Conservation (phyloP, 2,113 vertebrate genomes). For the Antigone vipio region DNA sequence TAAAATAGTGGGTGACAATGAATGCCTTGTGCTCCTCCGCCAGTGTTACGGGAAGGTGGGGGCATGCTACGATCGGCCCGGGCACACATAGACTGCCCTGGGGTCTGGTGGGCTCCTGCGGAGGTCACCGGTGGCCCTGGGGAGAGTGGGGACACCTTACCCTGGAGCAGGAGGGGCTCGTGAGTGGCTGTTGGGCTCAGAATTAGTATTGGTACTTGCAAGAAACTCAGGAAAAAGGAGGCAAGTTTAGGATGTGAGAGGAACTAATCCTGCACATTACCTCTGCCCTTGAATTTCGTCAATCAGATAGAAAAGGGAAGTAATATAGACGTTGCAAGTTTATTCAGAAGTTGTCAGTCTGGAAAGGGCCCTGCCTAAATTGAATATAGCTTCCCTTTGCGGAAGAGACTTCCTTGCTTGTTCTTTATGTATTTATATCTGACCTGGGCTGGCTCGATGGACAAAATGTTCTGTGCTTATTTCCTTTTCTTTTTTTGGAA, state of each 20-base stretch:
- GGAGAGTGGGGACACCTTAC: background rate
- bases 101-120: background rate
- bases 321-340: background rate
- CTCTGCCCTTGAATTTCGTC: background rate
- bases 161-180: background rate
- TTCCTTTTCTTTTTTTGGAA: background rate
- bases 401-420: conserved; percentile 31
- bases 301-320: conserved; percentile 1
- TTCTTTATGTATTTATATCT: conserved; percentile 57
- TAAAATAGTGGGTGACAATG: rapidly evolving
- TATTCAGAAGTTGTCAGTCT: conserved; percentile 34
- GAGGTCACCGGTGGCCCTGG: background rate
- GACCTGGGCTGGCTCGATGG: conserved; percentile 8
- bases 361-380: conserved; percentile 8
- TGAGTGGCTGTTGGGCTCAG: background rate
- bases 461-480: conserved; percentile 53
- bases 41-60: background rate
- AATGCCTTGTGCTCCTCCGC: background rate
- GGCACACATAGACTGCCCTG: rapidly evolving
- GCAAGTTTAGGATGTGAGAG: background rate
- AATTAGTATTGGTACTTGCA: background rate
- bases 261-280: background rate
- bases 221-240: background rate
- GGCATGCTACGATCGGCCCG: rapidly evolving
- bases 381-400: conserved; percentile 17